Conservation (phyloP, 2,113 vertebrate genomes). For the Nematolebias whitei region DNA sequence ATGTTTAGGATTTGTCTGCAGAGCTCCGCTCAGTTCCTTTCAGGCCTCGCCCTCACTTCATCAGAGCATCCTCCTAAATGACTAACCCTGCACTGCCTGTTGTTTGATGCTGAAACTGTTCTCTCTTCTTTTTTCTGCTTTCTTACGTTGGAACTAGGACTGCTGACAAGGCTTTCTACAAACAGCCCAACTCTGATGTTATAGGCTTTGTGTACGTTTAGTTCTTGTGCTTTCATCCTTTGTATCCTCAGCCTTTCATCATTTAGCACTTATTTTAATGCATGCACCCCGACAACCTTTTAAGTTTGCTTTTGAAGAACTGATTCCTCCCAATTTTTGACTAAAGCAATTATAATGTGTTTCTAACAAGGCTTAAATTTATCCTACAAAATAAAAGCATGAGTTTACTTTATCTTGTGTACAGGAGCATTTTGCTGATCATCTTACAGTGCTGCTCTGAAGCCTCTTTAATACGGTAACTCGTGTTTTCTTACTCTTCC, state of each 20-base stretch:
- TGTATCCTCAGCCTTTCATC: not conserved
- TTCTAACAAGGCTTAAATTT: too few species aligned
- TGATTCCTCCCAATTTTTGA: conserved; percentile 11
- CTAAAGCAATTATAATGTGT: not conserved
- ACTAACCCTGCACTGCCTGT: conserved; percentile 54
- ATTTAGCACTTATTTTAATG: conserved; percentile 14
- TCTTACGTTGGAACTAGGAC: conserved; percentile 87
- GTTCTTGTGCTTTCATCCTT: conserved; percentile 57
- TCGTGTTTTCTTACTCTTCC: conserved; percentile 2
- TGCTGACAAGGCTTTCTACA: conserved; percentile 99
- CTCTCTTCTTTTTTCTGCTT: conserved; percentile 72
- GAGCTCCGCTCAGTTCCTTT: not conserved
- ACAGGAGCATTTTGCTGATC: not conserved
- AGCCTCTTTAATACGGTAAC: not conserved
- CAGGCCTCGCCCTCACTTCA: too few species aligned
- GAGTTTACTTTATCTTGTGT: not conserved
- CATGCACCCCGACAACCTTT: conserved; percentile 44
- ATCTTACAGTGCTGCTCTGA: not conserved
- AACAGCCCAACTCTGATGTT: conserved; percentile 97
- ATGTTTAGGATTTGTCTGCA: not conserved
- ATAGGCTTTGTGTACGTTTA: conserved; percentile 98
- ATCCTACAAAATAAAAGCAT: conserved; percentile 61
- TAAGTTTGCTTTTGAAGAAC: conserved; percentile 3
- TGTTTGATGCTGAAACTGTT: conserved; percentile 83
- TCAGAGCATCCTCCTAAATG: conserved; percentile 37